phyloP scores from a whole-genome alignment of 2,888 invertebrate species.

The Mellilla xanthometata region DNA sequence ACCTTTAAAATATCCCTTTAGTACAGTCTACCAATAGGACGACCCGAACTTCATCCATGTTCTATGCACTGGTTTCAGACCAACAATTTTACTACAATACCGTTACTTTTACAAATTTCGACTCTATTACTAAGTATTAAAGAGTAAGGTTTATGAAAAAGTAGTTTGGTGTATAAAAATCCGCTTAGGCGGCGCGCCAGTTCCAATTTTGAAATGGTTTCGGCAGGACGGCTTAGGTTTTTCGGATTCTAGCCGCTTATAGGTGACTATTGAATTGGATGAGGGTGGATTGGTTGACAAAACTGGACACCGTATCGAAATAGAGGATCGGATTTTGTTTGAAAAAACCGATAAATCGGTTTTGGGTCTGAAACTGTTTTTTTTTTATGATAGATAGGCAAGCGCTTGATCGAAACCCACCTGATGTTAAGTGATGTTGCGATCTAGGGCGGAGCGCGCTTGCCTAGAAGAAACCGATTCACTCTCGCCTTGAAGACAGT shows the following conservation, averaged over 20 bases:
- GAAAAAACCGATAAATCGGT: not conserved
- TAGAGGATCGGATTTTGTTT: not conserved
- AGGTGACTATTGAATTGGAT: slow-evolving; percentile 6
- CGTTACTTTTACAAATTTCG: slow-evolving; percentile 21
- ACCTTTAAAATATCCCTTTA: no score
- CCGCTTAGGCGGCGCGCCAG: slow-evolving; percentile 63
- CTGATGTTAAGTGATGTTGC: no score
- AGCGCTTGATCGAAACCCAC: not conserved
- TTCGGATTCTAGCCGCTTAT: slow-evolving; percentile 31
- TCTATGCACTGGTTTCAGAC: slow-evolving; percentile 56
- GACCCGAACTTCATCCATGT: slow-evolving; percentile 68
- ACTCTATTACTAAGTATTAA: slow-evolving; percentile 29
- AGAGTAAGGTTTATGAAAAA: slow-evolving; percentile 20
- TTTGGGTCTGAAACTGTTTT: not conserved
- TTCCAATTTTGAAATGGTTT: slow-evolving; percentile 74
- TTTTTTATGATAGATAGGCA: not conserved
- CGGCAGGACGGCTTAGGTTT: slow-evolving; percentile 53
- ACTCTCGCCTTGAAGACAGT: no score
- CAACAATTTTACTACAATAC: slow-evolving; percentile 19
- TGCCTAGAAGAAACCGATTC: no score
- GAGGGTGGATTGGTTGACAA: not conserved
- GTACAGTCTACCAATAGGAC: slow-evolving; percentile 49
- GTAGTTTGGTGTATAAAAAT: slow-evolving; percentile 50
- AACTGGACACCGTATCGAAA: not conserved
- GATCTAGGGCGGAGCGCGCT: no score